A percentile compares a stretch with the other conserved stretches of the same genome.
Conservation (phyloP, 2,113 vertebrate species). For the Miniopterus natalensis region DNA sequence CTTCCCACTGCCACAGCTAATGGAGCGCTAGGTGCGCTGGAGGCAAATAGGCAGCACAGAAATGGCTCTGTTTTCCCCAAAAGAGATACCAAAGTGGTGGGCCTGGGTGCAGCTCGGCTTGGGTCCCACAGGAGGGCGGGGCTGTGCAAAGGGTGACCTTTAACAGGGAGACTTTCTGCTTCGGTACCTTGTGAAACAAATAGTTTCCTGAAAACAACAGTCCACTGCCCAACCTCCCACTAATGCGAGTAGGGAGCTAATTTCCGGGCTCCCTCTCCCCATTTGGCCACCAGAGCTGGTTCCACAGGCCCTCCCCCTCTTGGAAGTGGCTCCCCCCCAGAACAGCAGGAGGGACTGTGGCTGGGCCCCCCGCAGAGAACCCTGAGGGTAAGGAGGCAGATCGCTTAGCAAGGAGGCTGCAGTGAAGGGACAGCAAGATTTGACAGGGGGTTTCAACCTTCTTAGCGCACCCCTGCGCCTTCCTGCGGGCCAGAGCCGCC, state of each 20-base stretch:
- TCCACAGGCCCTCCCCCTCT: constrained; percentile 81
- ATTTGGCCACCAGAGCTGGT: constrained; percentile 92
- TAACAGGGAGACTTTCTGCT: constrained; percentile 85
- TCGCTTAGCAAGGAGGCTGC: background rate
- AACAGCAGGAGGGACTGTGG: background rate
- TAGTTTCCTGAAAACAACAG: constrained; percentile 91
- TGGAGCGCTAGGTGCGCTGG: background rate
- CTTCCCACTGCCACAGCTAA: constrained; percentile 39
- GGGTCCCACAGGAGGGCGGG: constrained; percentile 80
- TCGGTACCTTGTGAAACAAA: constrained; percentile 90
- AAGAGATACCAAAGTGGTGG: background rate
- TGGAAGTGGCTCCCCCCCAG: constrained; percentile 69
- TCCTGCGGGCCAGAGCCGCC: background rate
- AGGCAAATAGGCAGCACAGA: background rate
- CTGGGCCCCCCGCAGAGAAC: background rate
- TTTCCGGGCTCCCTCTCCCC: constrained; percentile 94
- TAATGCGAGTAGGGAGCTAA: constrained; percentile 96
- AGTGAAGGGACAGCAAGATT: background rate
- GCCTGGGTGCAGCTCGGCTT: constrained; percentile 71
- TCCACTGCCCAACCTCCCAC: constrained; percentile 91
- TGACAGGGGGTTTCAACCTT: background rate
- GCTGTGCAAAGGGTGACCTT: constrained; percentile 76
- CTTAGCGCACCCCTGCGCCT: constrained; percentile 47
- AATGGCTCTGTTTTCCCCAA: constrained; percentile 16
- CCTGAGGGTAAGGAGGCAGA: constrained; percentile 69